Base-by-base conservation (phyloP, 1,140 invertebrate genomes). In the Coptotermes formosanus region DNA sequence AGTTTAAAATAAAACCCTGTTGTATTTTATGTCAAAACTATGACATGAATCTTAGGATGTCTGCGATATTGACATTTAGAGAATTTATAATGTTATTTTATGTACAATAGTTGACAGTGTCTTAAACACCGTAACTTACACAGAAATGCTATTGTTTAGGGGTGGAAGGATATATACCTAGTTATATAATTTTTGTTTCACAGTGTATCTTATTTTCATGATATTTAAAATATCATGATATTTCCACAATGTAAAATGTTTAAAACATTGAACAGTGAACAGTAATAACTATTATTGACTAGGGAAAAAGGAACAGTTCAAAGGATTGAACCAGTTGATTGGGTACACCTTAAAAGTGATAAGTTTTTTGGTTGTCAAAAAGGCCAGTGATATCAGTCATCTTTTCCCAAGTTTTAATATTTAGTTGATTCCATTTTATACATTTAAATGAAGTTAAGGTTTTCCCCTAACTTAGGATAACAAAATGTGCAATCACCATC, bases 121-220 rank as follows among this genome's bases (percentile, higher is more conserved):
- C n/a, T 75, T 75, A 75, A 75, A 75, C 64, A 75, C n/a, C 64
- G 9, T 75, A n/a, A 30, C 64, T 75, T 75, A 75, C n/a, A 75
- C 64, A 75, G n/a, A 75, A 75, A 75, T 75, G 25, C 64, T n/a
- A 30, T 75, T 25, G 64, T 75, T 75, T 75, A 55, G 52, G 64
- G 64, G 64, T 75, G 64, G n/a, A 75, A 75, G 64, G 64, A 30
- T 75, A 75, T 75, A n/a, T 75, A 75, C 64, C n/a, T 75, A 75
- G 64, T n/a, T 30, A 75, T 25, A 75, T 75, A 55, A 55, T 55
- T 30, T 75, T 30, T 75, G 25, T 75, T 75, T 30, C 64, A 75
- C 64, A 75, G 9, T 30, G 11, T 75, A 75, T 75, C 64, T 75
- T 75, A 30, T 75, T n/a, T 30, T 75, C 64, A 30, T 75, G 64